A percentile compares a stretch with the other conserved stretches of the same genome.
Evolutionary conservation across 2,888 invertebrate species (phyloP).

Genomic region (Phyto melanocephala): DNA sequence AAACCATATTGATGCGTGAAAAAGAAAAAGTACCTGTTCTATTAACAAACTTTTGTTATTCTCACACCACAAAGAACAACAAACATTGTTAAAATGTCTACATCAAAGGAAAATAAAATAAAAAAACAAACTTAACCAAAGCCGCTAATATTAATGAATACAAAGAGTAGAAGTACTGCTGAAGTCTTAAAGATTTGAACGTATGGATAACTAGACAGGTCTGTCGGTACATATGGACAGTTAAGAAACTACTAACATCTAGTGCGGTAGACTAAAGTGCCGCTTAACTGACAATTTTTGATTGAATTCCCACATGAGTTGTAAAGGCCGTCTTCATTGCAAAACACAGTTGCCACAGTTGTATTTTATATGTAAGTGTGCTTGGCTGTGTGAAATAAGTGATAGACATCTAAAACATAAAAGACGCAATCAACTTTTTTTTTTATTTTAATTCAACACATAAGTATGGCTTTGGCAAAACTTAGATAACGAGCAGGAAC

Average conservation of each 20-base stretch:
- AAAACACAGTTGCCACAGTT: conserved; percentile 52
- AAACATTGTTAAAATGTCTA: conserved; percentile 37
- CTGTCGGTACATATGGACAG: conserved; percentile 57
- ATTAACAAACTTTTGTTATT: conserved; percentile 60
- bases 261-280: conserved; percentile 63
- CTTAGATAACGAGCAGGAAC: conserved; percentile 53
- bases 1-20: conserved; percentile 49
- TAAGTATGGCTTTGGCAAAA: conserved; percentile 15
- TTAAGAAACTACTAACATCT: conserved; percentile 52
- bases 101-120: not conserved
- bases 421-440: conserved; percentile 50
- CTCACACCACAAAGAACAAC: conserved; percentile 56
- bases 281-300: conserved; percentile 73
- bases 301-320: conserved; percentile 73
- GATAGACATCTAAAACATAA: conserved; percentile 59
- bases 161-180: conserved; percentile 28
- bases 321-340: conserved; percentile 58
- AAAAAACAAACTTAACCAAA: conserved; percentile 28
- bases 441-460: conserved; percentile 21
- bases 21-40: conserved; percentile 66
- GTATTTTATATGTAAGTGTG: conserved; percentile 15
- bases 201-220: conserved; percentile 54
- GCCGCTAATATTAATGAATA: conserved; percentile 56
- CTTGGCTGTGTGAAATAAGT: conserved; percentile 55
- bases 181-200: conserved; percentile 23